phyloP scores from a whole-genome alignment of 1,140 invertebrate genomes.

The Bombus confusus region DNA sequence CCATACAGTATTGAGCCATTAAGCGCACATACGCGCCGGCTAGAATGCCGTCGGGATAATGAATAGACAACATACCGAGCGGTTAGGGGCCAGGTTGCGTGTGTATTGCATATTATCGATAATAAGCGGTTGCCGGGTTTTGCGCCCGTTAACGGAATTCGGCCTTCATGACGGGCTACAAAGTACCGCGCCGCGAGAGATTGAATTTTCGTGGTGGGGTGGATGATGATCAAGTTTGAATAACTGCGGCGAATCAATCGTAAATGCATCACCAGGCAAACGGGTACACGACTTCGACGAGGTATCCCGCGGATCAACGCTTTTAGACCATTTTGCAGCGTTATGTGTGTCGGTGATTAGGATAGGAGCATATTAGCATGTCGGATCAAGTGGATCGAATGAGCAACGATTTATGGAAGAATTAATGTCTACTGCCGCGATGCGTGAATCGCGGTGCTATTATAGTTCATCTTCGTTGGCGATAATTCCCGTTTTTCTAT shows the following conservation, averaged over 20 bases:
- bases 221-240: slow-evolving; percentile 20
- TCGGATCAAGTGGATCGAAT: slow-evolving; percentile 1
- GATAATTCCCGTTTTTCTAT: background rate
- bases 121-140: slow-evolving; percentile 44
- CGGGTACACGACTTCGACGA: background rate
- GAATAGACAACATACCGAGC: slow-evolving; percentile 58
- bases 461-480: background rate
- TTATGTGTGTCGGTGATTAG: background rate
- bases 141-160: slow-evolving; percentile 39
- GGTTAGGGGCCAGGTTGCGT: slow-evolving; percentile 35
- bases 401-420: background rate
- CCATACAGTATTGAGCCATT: slow-evolving; percentile 63
- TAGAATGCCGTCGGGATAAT: slow-evolving; percentile 42
- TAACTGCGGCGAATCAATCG: slow-evolving; percentile 29
- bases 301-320: background rate
- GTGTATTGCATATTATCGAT: slow-evolving; percentile 51
- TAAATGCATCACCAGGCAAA: background rate
- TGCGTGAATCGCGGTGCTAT: background rate
- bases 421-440: background rate
- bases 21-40: slow-evolving; percentile 39
- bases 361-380: background rate
- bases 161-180: slow-evolving; percentile 14
- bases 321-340: slow-evolving; percentile 12
- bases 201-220: slow-evolving; percentile 8
- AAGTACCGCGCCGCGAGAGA: slow-evolving; percentile 8